Percentiles rank a stretch among this genome's conserved stretches.
Evolutionary conservation across 2,888 invertebrate genomes (phyloP).

Genomic region (Conomelus anceps): DNA sequence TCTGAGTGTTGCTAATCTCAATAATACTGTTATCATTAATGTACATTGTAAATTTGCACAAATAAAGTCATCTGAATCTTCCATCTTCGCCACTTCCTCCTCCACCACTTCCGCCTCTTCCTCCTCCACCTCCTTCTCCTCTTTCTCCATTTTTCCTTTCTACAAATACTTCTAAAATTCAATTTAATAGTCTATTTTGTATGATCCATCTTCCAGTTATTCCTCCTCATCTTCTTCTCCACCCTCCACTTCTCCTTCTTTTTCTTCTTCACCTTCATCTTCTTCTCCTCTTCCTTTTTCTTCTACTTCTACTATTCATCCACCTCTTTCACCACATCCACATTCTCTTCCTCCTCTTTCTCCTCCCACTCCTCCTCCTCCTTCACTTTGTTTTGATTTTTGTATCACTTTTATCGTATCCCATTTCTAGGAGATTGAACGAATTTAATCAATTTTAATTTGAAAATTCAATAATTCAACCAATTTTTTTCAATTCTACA

Average conservation of each 20-base stretch:
- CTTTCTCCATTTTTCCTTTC: not conserved
- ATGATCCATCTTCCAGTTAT: no score
- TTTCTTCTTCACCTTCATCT: not conserved
- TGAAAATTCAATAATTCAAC: no score
- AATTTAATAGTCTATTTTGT: no score
- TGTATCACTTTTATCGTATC: not conserved
- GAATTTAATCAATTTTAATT: not conserved
- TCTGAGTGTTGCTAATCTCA: no score
- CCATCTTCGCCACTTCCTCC: no score
- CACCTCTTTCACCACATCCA: not conserved
- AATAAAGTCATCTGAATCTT: no score
- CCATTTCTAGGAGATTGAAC: not conserved
- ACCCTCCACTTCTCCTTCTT: not conserved
- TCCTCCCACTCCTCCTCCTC: not conserved
- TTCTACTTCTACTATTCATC: not conserved
- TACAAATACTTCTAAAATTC: no score
- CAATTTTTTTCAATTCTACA: slow-evolving; percentile 45
- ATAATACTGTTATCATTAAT: no score
- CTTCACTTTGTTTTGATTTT: not conserved
- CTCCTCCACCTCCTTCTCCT: not conserved
- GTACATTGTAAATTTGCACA: no score
- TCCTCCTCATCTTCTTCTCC: not conserved
- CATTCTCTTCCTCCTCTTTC: not conserved
- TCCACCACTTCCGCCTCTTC: no score
- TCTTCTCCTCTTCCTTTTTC: not conserved